Evolutionary conservation across 2,888 invertebrate species (phyloP), one percentile per base, ranked within the genome.

Genomic region (Rugalucina vietnamica): DNA sequence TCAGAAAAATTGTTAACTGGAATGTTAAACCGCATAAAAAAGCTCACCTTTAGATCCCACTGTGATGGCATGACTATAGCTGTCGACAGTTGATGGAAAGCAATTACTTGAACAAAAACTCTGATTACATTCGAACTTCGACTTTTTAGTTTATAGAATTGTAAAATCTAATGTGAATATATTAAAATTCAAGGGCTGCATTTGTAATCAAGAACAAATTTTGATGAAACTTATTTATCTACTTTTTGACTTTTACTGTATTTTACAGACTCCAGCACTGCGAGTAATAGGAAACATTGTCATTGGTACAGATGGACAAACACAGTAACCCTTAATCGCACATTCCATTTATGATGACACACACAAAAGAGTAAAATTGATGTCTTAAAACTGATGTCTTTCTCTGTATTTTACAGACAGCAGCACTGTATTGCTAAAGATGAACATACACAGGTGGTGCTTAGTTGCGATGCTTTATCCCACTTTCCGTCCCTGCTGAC

Each of bases 361-460:
- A 99, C 96, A 97, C 97, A 91, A 99, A 99, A 96, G 99, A 99
- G 93, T 99, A 99, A 96, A 99, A n/a, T n/a, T n/a, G n/a, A n/a
- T n/a, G n/a, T n/a, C n/a, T n/a, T n/a, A n/a, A n/a, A n/a, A n/a
- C n/a, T n/a, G n/a, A n/a, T n/a, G n/a, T n/a, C n/a, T n/a, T n/a
- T n/a, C n/a, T n/a, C n/a, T n/a, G n/a, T n/a, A n/a, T 98, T 99
- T 0, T 96, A 99, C 78, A 96, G 99, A 91, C 99, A 99, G 4
- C 98, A 99, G 24, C 99, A 99, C 81, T 99, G 99, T 95, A 99
- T 99, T 91, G 99, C 99, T 71, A 98, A 98, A 0, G 99, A n/a
- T 94, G 99, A 99, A 92, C 99, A 99, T 95, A 99, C 99, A 34
- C 99, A 99, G 96, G 97, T 97, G 75, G 99, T 99, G 78, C 96